Evolutionary conservation across 2,888 invertebrate genomes (phyloP).

Genomic region (Scrobipalpa atriplicella): DNA sequence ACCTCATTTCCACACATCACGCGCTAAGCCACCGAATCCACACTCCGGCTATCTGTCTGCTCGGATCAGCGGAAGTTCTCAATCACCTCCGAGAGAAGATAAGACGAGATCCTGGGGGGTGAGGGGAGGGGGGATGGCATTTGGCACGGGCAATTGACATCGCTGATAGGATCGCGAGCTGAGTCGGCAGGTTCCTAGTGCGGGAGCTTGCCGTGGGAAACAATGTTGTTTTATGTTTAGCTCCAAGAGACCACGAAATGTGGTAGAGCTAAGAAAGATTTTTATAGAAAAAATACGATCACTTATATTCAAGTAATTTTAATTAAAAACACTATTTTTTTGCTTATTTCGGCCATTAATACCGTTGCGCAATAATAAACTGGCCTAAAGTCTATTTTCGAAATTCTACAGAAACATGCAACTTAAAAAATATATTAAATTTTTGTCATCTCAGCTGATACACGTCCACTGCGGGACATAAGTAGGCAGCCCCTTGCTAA

Average conservation of each 20-base stretch:
- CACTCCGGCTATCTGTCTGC: constrained; percentile 49
- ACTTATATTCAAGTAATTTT: no score
- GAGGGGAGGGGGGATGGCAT: constrained; percentile 70
- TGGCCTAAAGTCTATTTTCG: no score
- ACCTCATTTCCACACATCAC: constrained; percentile 18
- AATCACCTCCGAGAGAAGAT: constrained; percentile 59
- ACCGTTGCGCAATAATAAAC: no score
- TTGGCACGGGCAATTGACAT: constrained; percentile 84
- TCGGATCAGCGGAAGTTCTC: constrained; percentile 76
- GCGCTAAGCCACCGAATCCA: constrained; percentile 23
- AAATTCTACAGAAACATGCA: no score
- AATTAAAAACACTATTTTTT: no score
- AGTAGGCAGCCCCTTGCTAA: no score
- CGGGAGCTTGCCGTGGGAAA: constrained; percentile 43
- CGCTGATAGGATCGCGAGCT: constrained; percentile 81
- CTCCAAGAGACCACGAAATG: not conserved
- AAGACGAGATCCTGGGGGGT: constrained; percentile 42
- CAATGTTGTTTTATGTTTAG: not conserved
- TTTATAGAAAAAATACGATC: no score
- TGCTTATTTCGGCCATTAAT: no score
- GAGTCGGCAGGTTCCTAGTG: constrained; percentile 71
- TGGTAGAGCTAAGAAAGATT: not conserved
- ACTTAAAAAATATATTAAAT: no score
- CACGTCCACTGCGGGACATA: no score
- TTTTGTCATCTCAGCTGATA: no score